Percentiles rank a stretch among this genome's conserved stretches.
phyloP scores from a whole-genome alignment of 2,888 invertebrate genomes.

The Acrobasis repandana region DNA sequence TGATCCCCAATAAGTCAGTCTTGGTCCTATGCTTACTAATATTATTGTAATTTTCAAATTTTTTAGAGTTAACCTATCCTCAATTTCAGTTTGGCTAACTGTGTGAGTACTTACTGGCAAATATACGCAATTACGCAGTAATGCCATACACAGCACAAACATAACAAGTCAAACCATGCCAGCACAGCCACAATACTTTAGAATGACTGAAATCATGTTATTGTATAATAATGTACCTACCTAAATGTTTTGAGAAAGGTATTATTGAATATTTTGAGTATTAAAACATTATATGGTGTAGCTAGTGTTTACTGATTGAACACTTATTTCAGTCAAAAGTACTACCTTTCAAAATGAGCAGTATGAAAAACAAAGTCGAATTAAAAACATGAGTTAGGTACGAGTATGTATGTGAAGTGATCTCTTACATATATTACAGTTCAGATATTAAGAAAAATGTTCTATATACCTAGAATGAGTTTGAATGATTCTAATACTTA shows the following conservation, averaged over 20 bases:
- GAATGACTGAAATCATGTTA: constrained; percentile 55
- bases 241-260: neutral
- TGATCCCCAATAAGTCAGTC: no score
- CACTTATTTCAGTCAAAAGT: constrained; percentile 52
- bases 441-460: neutral
- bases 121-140: neutral
- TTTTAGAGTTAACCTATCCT: no score
- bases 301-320: constrained; percentile 34
- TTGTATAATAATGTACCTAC: constrained; percentile 10
- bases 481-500: neutral
- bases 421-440: no score
- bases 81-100: no score
- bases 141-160: constrained; percentile 4
- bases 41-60: no score
- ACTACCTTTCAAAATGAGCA: constrained; percentile 32
- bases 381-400: neutral
- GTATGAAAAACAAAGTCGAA: neutral
- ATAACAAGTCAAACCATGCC: constrained; percentile 17
- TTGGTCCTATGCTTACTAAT: no score
- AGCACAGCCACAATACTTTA: constrained; percentile 4
- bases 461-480: neutral
- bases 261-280: neutral
- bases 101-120: no score
- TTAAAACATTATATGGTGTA: constrained; percentile 17
- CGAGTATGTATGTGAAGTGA: neutral